A percentile compares a stretch with the other conserved stretches of the same genome.
These are phyloP conservation scores for Columba janthina DNA, from an alignment of 2,113 vertebrate species.

Conservation along the genomic window DNA sequence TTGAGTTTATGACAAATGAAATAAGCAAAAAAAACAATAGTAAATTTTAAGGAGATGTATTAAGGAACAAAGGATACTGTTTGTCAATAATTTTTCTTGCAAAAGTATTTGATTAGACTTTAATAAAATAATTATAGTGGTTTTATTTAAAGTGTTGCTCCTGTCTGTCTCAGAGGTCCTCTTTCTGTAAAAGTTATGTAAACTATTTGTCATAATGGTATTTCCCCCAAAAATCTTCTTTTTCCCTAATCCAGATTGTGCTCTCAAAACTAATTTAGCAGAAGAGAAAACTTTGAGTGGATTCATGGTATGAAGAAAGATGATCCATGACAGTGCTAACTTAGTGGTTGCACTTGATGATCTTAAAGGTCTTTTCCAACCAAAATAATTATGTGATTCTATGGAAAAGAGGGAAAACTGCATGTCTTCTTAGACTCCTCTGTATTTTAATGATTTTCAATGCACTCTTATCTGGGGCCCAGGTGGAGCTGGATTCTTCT, in stretches of 20 bases:
- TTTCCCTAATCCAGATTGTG: background rate
- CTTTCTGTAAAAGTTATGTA: background rate
- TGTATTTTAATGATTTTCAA: background rate
- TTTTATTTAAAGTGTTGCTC: background rate
- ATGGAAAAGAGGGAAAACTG: background rate
- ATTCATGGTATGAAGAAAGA: background rate
- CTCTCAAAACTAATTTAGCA: background rate
- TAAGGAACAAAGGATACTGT: background rate
- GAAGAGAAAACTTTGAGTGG: background rate
- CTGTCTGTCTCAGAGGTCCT: background rate
- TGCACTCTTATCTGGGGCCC: background rate
- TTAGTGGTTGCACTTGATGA: no score
- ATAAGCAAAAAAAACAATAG: background rate
- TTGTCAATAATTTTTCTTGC: background rate
- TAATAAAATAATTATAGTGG: background rate
- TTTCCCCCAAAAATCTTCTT: rapidly evolving
- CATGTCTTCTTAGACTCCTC: background rate
- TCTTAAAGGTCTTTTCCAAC: no score
- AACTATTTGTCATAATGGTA: background rate
- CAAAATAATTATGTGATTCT: no score
- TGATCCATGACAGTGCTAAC: no score
- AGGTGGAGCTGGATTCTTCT: background rate
- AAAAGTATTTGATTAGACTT: background rate
- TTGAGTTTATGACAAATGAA: background rate
- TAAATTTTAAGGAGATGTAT: background rate